Percentiles rank a stretch among this genome's conserved stretches.
Evolutionary conservation across 92 coral and sea anemone genomes (phyloP).

Genomic region (Bergia sp.): DNA sequence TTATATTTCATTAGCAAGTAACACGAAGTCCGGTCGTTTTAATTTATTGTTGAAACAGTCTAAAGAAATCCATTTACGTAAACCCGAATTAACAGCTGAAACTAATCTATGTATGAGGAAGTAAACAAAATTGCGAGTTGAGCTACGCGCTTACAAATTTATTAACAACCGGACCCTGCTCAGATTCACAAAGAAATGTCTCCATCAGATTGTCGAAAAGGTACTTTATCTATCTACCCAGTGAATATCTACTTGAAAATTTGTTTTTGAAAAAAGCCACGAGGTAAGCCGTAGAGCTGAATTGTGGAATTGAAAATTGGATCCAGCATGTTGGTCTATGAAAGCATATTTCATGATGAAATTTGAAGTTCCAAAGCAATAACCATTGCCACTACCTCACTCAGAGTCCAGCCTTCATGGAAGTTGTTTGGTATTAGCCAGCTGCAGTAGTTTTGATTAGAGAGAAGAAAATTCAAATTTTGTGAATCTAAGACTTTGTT

Average conservation of each 20-base stretch:
- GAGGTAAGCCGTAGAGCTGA: no score
- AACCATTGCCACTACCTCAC: not conserved
- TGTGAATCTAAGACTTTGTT: not conserved
- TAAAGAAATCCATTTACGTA: no score
- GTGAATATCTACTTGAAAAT: not conserved
- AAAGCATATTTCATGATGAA: not conserved
- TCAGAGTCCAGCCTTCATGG: not conserved
- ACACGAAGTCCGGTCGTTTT: no score
- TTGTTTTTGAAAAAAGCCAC: not conserved
- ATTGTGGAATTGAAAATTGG: no score
- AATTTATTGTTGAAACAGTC: no score
- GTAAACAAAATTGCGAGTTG: no score
- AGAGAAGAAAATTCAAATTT: no score
- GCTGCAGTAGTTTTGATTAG: no score
- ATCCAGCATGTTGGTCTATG: not conserved
- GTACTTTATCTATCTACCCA: no score
- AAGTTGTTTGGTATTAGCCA: not conserved
- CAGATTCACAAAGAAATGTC: not conserved
- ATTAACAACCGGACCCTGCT: not conserved
- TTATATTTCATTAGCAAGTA: no score
- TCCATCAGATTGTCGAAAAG: not conserved
- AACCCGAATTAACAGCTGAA: no score
- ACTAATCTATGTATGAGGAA: no score
- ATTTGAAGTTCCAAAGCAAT: not conserved
- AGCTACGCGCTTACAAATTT: not conserved